Evolutionary conservation across 2,797 vertebrate genomes (phyloP), one percentile per base, ranked within the genome.

Genomic region (Loris lydekkerianus): DNA sequence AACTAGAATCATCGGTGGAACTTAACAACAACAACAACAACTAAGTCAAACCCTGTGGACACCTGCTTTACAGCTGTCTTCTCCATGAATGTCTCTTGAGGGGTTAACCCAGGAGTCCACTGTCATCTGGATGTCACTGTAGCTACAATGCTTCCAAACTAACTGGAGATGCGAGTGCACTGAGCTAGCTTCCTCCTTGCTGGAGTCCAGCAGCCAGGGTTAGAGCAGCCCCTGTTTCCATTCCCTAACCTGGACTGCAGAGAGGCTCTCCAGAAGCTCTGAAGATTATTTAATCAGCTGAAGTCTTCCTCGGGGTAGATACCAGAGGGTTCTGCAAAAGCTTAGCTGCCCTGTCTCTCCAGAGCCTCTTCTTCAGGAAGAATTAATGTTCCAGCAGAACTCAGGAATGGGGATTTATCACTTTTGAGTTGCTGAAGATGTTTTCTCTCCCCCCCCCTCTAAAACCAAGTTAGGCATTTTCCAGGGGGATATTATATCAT

Each of bases 401-500:
- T 23, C 3, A 2, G 60, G 77, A 43, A 84, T 82, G 37, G 72
- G 60, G 56, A 93, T 61, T 40, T 46, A 86, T 73, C 65, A 58
- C 56, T 86, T 86, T 86, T 69, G 63, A 90, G 93, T 73, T 70
- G 13, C 63, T 67, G 31, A 75, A 49, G 67, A 63, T 76, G 46
- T 69, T 76, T 77, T n/a, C 29, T 67, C 17, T 61, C 61, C 63
- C 8, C 27, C 1, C 1, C 7, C 49, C 78, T 4, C 40, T 75
- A 60, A 88, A 91, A 83, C 58, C 34, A 76, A 94, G 67, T 53
- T 76, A 83, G 53, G 43, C 75, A 70, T 72, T 96, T 96, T 93
- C 67, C 18, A 58, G 70, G 67, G 23, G 53, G 58, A 14, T 88
- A 25, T 10, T 56, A 10, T 46, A 34, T 49, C 78, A 40, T 84